A percentile compares a stretch with the other conserved stretches of the same genome.
Conservation (phyloP, 2,113 vertebrate genomes). For the Catagonus wagneri region DNA sequence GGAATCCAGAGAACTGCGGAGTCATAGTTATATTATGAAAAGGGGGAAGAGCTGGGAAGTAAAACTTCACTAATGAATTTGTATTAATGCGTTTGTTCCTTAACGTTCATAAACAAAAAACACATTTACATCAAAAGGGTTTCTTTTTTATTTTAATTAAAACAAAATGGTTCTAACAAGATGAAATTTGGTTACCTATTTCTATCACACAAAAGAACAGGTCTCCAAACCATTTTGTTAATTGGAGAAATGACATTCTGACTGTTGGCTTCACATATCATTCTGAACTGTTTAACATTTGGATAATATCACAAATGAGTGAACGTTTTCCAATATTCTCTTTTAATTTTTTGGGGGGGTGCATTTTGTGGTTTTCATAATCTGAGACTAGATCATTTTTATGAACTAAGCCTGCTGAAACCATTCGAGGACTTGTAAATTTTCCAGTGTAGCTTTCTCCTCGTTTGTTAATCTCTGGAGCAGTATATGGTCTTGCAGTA, state of each 20-base stretch:
- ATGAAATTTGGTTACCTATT: slow-evolving; percentile 62
- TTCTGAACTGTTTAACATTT: slow-evolving; percentile 58
- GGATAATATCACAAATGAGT: slow-evolving; percentile 64
- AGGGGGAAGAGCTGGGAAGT: neutral
- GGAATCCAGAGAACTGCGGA: neutral
- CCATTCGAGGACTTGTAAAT: slow-evolving; percentile 32
- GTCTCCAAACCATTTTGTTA: slow-evolving; percentile 71
- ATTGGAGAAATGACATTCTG: slow-evolving; percentile 28
- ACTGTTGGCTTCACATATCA: slow-evolving; percentile 25
- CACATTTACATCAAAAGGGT: slow-evolving; percentile 57
- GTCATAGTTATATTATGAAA: neutral
- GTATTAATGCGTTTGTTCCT: neutral
- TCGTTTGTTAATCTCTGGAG: slow-evolving; percentile 65
- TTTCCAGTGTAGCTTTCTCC: slow-evolving; percentile 23
- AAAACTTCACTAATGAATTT: slow-evolving; percentile 11
- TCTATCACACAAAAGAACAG: slow-evolving; percentile 50
- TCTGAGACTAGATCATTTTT: neutral
- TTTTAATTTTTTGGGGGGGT: slow-evolving; percentile 60
- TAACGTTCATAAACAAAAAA: slow-evolving; percentile 68
- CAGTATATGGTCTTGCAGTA: slow-evolving; percentile 55
- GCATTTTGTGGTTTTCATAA: slow-evolving; percentile 65
- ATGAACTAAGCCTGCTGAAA: slow-evolving; percentile 71
- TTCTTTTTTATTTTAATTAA: slow-evolving; percentile 77
- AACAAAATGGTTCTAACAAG: slow-evolving; percentile 76
- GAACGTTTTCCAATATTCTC: slow-evolving; percentile 65